Evolutionary conservation across 2,888 invertebrate genomes (phyloP).

Genomic region (Cephalotes varians): DNA sequence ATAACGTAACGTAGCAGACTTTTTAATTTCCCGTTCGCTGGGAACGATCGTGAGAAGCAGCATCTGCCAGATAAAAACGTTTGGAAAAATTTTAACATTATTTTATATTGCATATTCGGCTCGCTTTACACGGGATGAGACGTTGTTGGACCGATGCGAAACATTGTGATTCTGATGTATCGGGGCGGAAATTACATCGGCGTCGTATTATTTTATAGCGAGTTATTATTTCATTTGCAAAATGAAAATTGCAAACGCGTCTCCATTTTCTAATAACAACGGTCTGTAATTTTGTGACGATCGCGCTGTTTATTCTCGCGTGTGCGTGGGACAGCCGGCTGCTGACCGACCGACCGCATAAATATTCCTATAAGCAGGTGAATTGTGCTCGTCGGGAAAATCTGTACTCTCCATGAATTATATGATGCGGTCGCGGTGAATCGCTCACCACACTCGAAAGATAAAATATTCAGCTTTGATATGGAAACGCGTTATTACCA

Average conservation of each 20-base stretch:
- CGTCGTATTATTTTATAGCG: conserved; percentile 1
- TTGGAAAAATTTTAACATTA: conserved; percentile 8
- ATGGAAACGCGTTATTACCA: conserved; percentile 45
- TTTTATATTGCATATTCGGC: background rate
- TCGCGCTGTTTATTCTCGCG: conserved; percentile 32
- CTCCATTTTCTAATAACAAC: conserved; percentile 40
- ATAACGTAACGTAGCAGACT: background rate
- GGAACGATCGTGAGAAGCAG: background rate
- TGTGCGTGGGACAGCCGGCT: background rate
- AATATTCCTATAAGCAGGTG: conserved; percentile 47
- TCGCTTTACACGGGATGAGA: background rate
- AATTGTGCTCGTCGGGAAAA: conserved; percentile 41
- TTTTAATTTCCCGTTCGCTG: background rate
- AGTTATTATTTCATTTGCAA: conserved; percentile 24
- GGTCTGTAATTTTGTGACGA: conserved; percentile 17
- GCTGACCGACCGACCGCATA: conserved; percentile 10
- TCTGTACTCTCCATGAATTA: conserved; percentile 35
- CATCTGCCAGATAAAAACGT: background rate
- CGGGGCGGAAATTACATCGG: conserved; percentile 7
- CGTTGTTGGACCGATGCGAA: background rate
- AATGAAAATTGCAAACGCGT: background rate
- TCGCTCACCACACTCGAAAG: background rate
- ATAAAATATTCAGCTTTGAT: conserved; percentile 50
- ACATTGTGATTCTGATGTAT: background rate
- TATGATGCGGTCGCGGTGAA: conserved; percentile 18